A percentile compares a stretch with the other conserved stretches of the same genome.
Evolutionary conservation across 2,797 vertebrate species (phyloP).

Genomic region (Sebastes kiyomatsui): DNA sequence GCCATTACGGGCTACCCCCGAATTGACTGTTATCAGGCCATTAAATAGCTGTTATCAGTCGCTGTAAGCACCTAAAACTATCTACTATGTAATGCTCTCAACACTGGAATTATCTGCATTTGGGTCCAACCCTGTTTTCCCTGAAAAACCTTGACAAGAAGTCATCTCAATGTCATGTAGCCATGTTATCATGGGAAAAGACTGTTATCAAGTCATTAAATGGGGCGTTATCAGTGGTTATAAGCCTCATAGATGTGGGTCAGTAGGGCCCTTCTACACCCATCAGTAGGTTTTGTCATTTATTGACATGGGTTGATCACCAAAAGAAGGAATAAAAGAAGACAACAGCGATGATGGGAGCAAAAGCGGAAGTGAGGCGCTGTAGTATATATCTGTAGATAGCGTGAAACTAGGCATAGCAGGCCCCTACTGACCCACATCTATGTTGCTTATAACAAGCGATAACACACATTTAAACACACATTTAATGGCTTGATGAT

Average conservation of each 20-base stretch:
- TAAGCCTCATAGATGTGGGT: not conserved
- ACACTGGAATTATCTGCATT: not conserved
- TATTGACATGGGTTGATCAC: not conserved
- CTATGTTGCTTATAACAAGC: not conserved
- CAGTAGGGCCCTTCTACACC: not conserved
- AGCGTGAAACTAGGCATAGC: not conserved
- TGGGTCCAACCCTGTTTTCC: too few species aligned
- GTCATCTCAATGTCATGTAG: not conserved
- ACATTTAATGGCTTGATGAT: not conserved
- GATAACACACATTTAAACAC: not conserved
- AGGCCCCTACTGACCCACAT: not conserved
- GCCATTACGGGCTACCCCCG: too few species aligned
- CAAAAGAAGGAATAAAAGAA: not conserved
- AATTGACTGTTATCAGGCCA: too few species aligned
- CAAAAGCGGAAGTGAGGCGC: not conserved
- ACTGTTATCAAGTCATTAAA: not conserved
- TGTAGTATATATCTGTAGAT: not conserved
- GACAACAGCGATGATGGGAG: not conserved
- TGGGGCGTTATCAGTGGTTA: not conserved
- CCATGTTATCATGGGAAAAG: not conserved
- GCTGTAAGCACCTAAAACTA: not conserved
- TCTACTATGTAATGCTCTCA: not conserved
- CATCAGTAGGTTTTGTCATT: not conserved
- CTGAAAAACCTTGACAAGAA: not conserved
- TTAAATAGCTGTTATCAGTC: too few species aligned